Conservation (phyloP, 2,113 vertebrate genomes). For the Stomatorhinus ivindoensis region DNA sequence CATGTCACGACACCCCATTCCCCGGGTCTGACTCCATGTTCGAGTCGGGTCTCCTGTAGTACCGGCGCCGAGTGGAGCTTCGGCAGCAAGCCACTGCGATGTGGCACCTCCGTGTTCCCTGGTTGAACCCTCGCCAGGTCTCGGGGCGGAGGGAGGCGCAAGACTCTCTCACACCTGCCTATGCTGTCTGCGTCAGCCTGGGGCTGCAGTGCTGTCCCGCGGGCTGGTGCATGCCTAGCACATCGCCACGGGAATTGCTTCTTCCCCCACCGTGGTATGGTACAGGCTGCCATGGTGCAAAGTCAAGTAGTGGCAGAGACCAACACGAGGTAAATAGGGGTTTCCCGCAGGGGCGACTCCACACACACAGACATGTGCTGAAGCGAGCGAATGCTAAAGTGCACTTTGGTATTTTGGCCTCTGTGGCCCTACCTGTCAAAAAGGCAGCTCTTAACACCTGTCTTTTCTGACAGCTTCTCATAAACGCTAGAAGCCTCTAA, state of each 20-base stretch:
- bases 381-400: neutral
- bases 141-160: neutral
- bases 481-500: neutral
- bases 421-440: neutral
- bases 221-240: neutral
- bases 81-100: neutral
- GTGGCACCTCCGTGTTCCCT: neutral
- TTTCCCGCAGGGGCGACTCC: neutral
- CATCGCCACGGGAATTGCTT: neutral
- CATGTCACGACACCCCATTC: neutral
- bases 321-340: neutral
- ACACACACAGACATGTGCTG: neutral
- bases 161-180: neutral
- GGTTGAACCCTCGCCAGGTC: neutral
- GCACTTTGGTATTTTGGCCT: neutral
- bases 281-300: neutral
- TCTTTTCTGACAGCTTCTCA: neutral
- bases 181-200: neutral
- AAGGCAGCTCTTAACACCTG: neutral
- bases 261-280: neutral
- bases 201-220: neutral
- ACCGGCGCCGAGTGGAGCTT: neutral
- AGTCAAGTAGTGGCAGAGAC: constrained; percentile 1
- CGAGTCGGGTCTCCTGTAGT: neutral
- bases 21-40: neutral